Percentiles rank a stretch among this genome's conserved stretches.
Conservation (phyloP, 2,113 vertebrate genomes). For the Sciurus niger region DNA sequence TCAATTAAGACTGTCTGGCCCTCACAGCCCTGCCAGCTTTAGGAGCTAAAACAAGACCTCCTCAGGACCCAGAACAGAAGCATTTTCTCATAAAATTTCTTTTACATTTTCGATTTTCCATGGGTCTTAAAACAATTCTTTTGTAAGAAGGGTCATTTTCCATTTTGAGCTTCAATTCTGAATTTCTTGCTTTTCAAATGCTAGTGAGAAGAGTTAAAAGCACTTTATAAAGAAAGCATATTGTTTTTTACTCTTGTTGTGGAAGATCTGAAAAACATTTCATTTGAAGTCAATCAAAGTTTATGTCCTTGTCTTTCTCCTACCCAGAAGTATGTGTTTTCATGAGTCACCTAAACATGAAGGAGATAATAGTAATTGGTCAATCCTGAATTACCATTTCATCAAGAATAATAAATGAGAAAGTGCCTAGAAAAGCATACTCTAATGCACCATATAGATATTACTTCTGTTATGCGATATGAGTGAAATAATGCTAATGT, state of each 20-base stretch:
- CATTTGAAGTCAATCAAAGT: not conserved
- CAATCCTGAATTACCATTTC: not conserved
- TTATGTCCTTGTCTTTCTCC: not conserved
- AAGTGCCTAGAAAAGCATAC: not conserved
- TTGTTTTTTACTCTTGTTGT: not conserved
- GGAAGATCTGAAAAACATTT: not conserved
- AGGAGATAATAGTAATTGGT: not conserved
- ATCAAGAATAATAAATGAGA: not conserved
- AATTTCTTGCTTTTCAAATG: conserved; percentile 17
- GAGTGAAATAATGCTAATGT: not conserved
- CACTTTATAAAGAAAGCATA: not conserved
- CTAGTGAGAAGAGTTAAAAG: not conserved
- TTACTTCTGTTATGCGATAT: not conserved
- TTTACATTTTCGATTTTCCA: conserved; percentile 14
- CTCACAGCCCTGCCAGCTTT: conserved; percentile 13
- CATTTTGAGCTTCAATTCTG: conserved; percentile 41
- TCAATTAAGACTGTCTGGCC: conserved; percentile 62
- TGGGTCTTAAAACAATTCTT: conserved; percentile 52
- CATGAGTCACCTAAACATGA: not conserved
- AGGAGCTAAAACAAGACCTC: conserved; percentile 64
- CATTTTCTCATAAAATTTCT: conserved; percentile 66
- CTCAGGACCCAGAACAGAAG: conserved; percentile 48
- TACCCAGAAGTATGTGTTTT: not conserved
- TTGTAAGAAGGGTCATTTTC: conserved; percentile 45
- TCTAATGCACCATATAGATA: not conserved